Percentiles rank a stretch among this genome's conserved stretches.
Conservation (phyloP, 2,888 invertebrate genomes). For the Ariolimax columbianus region DNA sequence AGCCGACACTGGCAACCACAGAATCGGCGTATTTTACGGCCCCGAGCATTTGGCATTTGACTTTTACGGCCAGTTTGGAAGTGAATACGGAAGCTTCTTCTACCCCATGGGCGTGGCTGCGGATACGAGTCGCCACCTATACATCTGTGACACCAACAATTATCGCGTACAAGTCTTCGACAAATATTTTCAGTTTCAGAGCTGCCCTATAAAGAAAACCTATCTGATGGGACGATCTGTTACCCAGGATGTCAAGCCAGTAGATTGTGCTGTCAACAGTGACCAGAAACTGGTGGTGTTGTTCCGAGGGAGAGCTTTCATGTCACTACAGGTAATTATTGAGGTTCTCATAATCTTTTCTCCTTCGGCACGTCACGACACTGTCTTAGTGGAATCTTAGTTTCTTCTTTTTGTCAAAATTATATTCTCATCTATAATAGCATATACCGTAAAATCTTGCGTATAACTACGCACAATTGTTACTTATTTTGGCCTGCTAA, state of each 20-base stretch:
- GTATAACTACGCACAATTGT: too few species aligned
- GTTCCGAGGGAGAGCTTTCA: slow-evolving; percentile 38
- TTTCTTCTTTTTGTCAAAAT: too few species aligned
- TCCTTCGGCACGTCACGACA: too few species aligned
- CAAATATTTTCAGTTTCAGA: slow-evolving; percentile 32
- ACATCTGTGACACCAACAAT: slow-evolving; percentile 46
- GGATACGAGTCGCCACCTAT: slow-evolving; percentile 29
- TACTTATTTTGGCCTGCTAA: too few species aligned
- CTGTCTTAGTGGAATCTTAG: too few species aligned
- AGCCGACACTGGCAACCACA: slow-evolving; percentile 47
- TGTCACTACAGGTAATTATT: slow-evolving; percentile 40
- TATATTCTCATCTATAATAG: too few species aligned
- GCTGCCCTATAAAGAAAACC: slow-evolving; percentile 35
- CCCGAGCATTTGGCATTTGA: slow-evolving; percentile 37
- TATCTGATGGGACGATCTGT: slow-evolving; percentile 40
- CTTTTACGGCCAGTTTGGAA: slow-evolving; percentile 39
- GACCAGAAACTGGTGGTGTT: slow-evolving; percentile 31
- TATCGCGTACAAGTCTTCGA: slow-evolving; percentile 47
- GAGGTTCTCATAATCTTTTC: neutral
- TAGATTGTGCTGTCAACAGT: slow-evolving; percentile 46
- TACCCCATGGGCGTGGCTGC: slow-evolving; percentile 46
- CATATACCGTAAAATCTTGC: too few species aligned
- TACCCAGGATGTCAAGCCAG: slow-evolving; percentile 50
- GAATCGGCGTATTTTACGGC: slow-evolving; percentile 43
- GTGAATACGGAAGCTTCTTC: slow-evolving; percentile 44